Evolutionary conservation across 1,140 invertebrate species (phyloP).

Genomic region (Schlechtendalia chinensis): DNA sequence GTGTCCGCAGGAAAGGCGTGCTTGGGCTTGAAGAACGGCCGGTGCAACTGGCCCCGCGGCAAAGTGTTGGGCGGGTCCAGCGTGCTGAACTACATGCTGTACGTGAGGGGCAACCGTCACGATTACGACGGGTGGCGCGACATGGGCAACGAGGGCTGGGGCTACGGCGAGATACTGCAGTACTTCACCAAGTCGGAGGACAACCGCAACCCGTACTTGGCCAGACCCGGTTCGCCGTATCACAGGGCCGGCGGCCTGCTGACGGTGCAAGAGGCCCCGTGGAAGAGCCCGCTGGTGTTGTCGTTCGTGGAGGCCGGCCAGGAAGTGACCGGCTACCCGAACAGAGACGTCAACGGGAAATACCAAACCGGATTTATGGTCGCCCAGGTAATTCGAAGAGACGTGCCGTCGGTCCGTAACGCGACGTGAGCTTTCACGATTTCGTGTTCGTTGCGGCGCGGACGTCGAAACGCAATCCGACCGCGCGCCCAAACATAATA

Average conservation of each 20-base stretch:
- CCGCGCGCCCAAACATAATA: no score
- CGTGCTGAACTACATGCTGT: conserved; percentile 93
- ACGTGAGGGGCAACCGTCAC: conserved; percentile 76
- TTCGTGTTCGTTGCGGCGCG: neutral
- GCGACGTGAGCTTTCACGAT: neutral
- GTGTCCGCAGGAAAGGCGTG: conserved; percentile 54
- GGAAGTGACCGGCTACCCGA: conserved; percentile 81
- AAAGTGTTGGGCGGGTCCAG: conserved; percentile 86
- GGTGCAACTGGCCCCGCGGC: conserved; percentile 81
- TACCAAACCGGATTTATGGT: conserved; percentile 83
- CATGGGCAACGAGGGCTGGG: conserved; percentile 80
- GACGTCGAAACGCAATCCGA: no score
- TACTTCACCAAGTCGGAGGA: conserved; percentile 90
- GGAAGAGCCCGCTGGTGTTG: conserved; percentile 75
- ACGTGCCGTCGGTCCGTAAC: no score
- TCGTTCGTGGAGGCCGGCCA: conserved; percentile 80
- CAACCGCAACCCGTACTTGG: conserved; percentile 78
- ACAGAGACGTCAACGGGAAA: conserved; percentile 82
- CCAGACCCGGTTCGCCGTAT: conserved; percentile 62
- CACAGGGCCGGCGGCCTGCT: conserved; percentile 73
- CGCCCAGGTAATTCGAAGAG: conserved; percentile 61
- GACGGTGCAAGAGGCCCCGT: conserved; percentile 80
- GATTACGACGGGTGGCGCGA: conserved; percentile 92
- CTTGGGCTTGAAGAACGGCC: conserved; percentile 59
- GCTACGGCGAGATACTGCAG: conserved; percentile 79